A percentile compares a stretch with the other conserved stretches of the same genome.
phyloP scores from a whole-genome alignment of 2,113 vertebrate species.

The Cnemophilus loriae region DNA sequence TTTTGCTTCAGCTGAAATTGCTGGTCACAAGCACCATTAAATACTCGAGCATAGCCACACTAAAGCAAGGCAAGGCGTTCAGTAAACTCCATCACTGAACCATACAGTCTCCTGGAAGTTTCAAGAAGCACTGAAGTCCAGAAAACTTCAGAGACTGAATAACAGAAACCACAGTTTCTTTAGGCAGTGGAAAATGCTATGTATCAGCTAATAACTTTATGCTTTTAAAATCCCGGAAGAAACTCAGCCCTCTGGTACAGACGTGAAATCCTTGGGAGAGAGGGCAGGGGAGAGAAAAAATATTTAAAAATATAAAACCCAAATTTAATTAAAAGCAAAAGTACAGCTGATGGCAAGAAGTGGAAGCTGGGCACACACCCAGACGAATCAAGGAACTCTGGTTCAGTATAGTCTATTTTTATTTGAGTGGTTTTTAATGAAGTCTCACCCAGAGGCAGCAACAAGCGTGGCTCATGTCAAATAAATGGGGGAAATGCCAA shows the following conservation, averaged over 20 bases:
- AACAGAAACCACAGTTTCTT: background rate
- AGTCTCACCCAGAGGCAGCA: background rate
- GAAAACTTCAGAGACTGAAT: background rate
- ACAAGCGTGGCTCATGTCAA: background rate
- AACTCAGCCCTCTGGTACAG: background rate
- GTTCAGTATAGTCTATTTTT: background rate
- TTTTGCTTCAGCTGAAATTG: background rate
- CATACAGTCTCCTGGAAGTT: background rate
- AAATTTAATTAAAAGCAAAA: conserved; percentile 23
- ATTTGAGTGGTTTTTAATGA: conserved; percentile 14
- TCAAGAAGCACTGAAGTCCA: background rate
- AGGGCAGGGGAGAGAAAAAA: too few species aligned
- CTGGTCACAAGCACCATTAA: background rate
- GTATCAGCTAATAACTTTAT: background rate
- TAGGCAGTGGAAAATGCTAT: background rate
- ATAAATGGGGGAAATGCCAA: background rate
- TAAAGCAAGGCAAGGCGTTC: background rate
- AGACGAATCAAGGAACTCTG: background rate
- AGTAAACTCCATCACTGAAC: background rate
- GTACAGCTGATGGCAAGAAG: background rate
- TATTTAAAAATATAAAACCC: background rate
- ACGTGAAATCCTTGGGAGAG: background rate
- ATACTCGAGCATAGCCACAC: background rate
- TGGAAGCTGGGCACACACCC: background rate
- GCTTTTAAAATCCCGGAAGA: background rate